Evolutionary conservation across 2,888 invertebrate species (phyloP), one percentile per base, ranked within the genome.

Genomic region (Drosophila mulleri): DNA sequence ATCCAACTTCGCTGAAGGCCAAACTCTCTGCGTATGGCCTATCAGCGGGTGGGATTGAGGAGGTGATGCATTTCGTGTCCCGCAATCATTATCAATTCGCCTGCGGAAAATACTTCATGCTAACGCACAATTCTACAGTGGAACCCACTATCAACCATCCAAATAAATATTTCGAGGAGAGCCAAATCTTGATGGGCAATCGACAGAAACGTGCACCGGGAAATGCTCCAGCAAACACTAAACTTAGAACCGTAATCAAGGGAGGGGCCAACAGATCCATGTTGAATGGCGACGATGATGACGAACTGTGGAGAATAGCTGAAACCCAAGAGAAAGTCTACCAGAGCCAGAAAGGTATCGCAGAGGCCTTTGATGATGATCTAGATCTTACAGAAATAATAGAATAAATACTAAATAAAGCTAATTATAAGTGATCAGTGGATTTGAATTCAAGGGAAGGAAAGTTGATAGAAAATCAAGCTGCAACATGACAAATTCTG

Each of bases 81-180:
- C 95, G 95, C 72, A 96, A 96, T 0, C 97, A 98, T 91, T 98
- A 95, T 91, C 97, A 97, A 93, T 94, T 98, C 72, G 98, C 98
- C 0, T 99, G 99, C 92, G 96, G 96, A 47, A 96, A 96, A 91
- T 98, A 97, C 92, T 98, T 97, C 93, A 96, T 97, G 93, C 93
- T 94, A 58, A 94, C 94, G 0, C 97, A 97, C 78, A 95, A 95
- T 80, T 93, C 94, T 7, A 94, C 94, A n/a, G 89, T 95, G 16
- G 95, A 95, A 44, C 93, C 95, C 45, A 95, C 95, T 3, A 95
- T 98, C 44, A 95, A 95, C 91, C 98, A 99, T 93, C 99, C 99
- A 0, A 98, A 98, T 93, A 96, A 96, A 79, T 99, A 96, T 93
- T 98, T 97, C 92, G 95, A 96, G 84, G 97, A 97, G 89, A 97